These are phyloP conservation scores for Allolobophora icterica DNA, from an alignment of 2,888 invertebrate species.

Conservation along the genomic window DNA sequence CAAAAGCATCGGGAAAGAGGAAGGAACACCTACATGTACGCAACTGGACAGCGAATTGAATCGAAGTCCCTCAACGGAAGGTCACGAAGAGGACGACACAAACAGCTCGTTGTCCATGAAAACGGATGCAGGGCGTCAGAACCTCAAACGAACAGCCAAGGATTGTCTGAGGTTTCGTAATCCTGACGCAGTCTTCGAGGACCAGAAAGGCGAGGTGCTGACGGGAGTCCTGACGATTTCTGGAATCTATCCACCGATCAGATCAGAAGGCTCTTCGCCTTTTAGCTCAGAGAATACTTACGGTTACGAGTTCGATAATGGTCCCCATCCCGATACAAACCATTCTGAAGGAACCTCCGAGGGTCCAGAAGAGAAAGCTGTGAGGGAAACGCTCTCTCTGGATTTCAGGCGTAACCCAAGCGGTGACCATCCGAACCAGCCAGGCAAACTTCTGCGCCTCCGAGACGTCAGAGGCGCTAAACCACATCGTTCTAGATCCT, in stretches of 20 bases:
- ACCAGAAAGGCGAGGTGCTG: background rate
- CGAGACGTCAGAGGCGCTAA: background rate
- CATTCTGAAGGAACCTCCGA: background rate
- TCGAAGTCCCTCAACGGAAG: background rate
- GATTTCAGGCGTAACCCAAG: background rate
- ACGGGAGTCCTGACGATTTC: background rate
- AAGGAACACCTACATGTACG: background rate
- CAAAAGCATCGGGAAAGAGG: background rate
- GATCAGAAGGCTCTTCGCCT: background rate
- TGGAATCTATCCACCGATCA: background rate
- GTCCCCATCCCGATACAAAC: background rate
- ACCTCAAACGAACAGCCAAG: background rate
- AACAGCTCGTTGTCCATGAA: background rate
- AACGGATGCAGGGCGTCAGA: background rate
- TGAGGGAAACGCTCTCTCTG: background rate
- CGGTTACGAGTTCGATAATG: background rate
- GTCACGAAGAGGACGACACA: background rate
- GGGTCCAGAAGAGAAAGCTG: background rate
- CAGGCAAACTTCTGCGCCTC: background rate
- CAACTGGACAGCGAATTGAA: background rate
- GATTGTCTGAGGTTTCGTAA: too few relatives aligned
- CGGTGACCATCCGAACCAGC: background rate
- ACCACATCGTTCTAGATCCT: background rate
- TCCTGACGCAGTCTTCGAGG: too few relatives aligned
- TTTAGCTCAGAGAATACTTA: background rate